phyloP scores from a whole-genome alignment of 2,797 vertebrate genomes.

The Pseudotriccus pelzelni region DNA sequence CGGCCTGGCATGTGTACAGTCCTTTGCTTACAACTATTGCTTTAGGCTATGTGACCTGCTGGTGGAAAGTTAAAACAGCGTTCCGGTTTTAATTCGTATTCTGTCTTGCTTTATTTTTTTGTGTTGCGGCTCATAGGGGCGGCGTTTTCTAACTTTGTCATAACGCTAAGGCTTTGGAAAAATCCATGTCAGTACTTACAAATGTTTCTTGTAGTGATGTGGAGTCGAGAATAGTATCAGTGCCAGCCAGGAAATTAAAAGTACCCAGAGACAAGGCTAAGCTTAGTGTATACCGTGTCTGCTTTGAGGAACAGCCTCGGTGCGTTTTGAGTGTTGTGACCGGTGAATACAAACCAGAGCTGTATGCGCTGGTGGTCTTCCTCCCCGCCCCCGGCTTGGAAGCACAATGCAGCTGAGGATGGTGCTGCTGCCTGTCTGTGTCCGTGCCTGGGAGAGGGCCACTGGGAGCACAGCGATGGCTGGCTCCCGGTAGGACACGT shows the following conservation, averaged over 20 bases:
- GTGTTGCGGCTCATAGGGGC: not conserved
- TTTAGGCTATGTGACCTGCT: not conserved
- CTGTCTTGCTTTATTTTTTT: not conserved
- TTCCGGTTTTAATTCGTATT: not conserved
- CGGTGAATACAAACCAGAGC: not conserved
- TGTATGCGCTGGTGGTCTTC: not conserved
- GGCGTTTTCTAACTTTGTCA: not conserved
- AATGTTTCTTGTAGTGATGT: not conserved
- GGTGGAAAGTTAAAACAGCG: not conserved
- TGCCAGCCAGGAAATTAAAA: not conserved
- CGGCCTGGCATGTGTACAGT: not conserved
- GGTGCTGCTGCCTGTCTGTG: not conserved
- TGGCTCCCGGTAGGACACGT: rapidly evolving
- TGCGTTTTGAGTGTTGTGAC: too few species aligned
- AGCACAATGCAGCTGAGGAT: not conserved
- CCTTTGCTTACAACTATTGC: not conserved
- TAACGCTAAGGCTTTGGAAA: not conserved
- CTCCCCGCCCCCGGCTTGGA: not conserved
- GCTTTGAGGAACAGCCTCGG: not conserved
- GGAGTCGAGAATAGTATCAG: not conserved
- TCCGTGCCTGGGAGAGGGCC: not conserved
- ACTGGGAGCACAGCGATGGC: not conserved
- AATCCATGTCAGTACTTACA: not conserved
- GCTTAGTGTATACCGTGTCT: not conserved
- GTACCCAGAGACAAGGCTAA: not conserved